These are phyloP conservation scores for Aphis craccivora DNA, from an alignment of 1,140 invertebrate species.

Conservation along the genomic window DNA sequence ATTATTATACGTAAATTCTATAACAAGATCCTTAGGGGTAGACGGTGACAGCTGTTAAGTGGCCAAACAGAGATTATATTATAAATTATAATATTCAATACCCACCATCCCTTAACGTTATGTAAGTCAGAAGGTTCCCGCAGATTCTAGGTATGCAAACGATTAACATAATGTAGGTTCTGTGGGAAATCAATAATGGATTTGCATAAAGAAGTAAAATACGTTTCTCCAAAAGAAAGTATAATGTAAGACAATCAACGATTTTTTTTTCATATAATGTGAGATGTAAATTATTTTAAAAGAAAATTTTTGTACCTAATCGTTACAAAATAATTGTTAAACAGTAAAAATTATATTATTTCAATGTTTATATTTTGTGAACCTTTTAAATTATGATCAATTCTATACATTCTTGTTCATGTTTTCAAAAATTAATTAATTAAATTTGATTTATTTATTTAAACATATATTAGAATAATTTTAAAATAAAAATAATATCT, in stretches of 20 bases:
- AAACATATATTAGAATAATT: background rate
- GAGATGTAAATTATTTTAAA: background rate
- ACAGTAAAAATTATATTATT: background rate
- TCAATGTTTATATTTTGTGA: background rate
- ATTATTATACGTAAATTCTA: background rate
- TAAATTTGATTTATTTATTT: background rate
- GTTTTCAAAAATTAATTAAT: background rate
- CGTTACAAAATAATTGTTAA: background rate
- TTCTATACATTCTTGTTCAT: background rate
- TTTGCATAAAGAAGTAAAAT: background rate
- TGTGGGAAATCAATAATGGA: slow-evolving; percentile 11
- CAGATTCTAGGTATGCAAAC: background rate
- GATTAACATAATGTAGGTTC: background rate
- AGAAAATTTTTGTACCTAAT: background rate
- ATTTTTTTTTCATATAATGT: background rate
- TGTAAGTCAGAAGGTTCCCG: background rate
- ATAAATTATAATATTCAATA: slow-evolving; percentile 31
- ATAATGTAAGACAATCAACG: background rate
- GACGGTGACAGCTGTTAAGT: background rate
- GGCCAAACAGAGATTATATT: background rate
- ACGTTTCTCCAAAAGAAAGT: background rate
- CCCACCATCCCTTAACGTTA: background rate
- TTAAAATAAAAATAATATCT: too few species aligned
- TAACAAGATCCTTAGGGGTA: background rate
- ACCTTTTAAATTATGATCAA: background rate